Evolutionary conservation across 2,113 vertebrate genomes (phyloP).

Genomic region (Siphamia tubifer): DNA sequence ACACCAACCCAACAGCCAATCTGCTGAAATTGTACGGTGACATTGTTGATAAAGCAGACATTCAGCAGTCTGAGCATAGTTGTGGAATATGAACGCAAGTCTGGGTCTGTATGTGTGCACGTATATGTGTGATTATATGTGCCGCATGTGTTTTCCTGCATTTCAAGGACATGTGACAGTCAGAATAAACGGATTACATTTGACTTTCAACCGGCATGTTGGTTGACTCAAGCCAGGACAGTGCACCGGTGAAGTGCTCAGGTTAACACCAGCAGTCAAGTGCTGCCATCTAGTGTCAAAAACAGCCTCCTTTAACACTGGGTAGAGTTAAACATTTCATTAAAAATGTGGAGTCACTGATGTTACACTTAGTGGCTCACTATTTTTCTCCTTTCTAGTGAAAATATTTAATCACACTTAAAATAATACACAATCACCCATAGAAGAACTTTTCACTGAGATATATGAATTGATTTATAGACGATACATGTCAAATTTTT

Average conservation of each 20-base stretch:
- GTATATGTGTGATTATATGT: background rate
- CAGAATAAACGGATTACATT: conserved; percentile 9
- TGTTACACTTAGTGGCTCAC: no score
- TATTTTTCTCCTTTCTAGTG: no score
- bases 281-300: conserved; percentile 64
- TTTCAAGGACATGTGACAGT: background rate
- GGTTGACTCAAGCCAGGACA: background rate
- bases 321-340: background rate
- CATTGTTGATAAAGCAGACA: conserved; percentile 63
- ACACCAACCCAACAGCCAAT: conserved; percentile 44
- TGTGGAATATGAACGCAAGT: conserved; percentile 20
- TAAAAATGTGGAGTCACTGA: background rate
- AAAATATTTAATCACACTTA: no score
- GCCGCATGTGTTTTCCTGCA: background rate
- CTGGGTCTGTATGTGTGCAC: background rate
- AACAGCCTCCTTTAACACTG: background rate
- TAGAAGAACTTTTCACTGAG: no score
- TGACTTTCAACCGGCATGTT: conserved; percentile 42
- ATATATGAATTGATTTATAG: no score
- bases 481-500: no score
- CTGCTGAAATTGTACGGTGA: conserved; percentile 54
- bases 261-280: conserved; percentile 36
- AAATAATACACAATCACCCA: no score
- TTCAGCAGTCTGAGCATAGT: conserved; percentile 2
- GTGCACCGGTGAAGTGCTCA: background rate